Percentiles rank a stretch among this genome's conserved stretches.
Conservation (phyloP, 2,797 vertebrate genomes). For the Ctenosaura bakeri region DNA sequence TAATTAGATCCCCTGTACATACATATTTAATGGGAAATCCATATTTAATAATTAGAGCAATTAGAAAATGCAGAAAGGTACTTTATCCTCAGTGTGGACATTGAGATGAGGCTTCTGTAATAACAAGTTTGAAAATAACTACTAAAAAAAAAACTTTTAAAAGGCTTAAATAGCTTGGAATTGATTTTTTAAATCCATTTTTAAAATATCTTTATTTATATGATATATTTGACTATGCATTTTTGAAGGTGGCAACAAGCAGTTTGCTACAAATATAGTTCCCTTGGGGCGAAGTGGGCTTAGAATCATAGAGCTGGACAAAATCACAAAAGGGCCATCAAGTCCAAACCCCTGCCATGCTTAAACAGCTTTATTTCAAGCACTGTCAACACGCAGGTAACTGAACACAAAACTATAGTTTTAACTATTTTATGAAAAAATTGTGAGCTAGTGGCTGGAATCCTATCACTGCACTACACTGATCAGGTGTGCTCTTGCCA, state of each 20-base stretch:
- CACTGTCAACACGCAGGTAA: background rate
- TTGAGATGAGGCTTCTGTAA: background rate
- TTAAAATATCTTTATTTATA: background rate
- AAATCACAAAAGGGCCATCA: too few relatives aligned
- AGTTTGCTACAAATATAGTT: background rate
- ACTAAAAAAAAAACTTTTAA: background rate
- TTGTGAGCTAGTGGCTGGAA: too few relatives aligned
- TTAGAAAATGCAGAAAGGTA: background rate
- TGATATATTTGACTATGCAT: too few relatives aligned
- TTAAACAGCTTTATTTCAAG: background rate
- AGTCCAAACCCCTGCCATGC: too few relatives aligned
- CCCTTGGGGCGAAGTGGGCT: background rate
- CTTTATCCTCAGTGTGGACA: background rate
- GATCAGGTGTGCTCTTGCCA: too few relatives aligned
- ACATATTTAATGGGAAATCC: background rate
- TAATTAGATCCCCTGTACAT: background rate
- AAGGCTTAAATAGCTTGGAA: background rate
- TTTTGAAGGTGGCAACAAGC: background rate
- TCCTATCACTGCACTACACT: too few relatives aligned
- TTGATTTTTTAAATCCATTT: background rate
- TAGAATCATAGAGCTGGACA: too few relatives aligned
- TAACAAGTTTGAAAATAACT: background rate
- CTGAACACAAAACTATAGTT: background rate
- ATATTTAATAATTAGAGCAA: background rate
- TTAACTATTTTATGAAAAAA: background rate